Evolutionary conservation across 2,888 invertebrate species (phyloP).

Genomic region (Spodoptera picta): DNA sequence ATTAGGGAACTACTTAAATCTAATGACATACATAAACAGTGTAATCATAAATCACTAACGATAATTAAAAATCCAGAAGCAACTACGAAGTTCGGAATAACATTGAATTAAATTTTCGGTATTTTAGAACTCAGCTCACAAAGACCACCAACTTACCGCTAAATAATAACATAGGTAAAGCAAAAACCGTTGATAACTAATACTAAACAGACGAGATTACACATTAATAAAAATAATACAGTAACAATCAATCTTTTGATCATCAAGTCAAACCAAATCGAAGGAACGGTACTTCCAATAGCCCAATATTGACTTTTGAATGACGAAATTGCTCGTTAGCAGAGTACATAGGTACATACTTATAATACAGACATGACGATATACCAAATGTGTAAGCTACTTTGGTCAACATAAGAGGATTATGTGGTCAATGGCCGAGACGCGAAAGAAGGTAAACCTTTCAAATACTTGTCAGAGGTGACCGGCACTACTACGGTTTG

Average conservation of each 20-base stretch:
- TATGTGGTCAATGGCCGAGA: slow-evolving; percentile 62
- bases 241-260: slow-evolving; percentile 30
- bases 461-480: slow-evolving; percentile 57
- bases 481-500: slow-evolving; percentile 56
- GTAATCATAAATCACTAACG: background rate
- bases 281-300: slow-evolving; percentile 30
- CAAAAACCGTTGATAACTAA: slow-evolving; percentile 1
- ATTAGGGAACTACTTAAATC: slow-evolving; percentile 3
- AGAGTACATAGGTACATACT: slow-evolving; percentile 43
- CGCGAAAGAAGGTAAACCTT: slow-evolving; percentile 60
- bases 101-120: background rate
- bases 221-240: slow-evolving; percentile 17
- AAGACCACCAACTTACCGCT: background rate
- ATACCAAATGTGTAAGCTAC: slow-evolving; percentile 56
- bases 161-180: background rate
- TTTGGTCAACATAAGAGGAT: slow-evolving; percentile 61
- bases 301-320: slow-evolving; percentile 28
- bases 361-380: slow-evolving; percentile 33
- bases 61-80: background rate
- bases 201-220: slow-evolving; percentile 23
- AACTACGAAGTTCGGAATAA: no score
- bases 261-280: slow-evolving; percentile 18
- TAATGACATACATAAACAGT: slow-evolving; percentile 4
- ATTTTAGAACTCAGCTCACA: background rate
- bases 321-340: slow-evolving; percentile 46